Evolutionary conservation across 2,113 vertebrate species (phyloP).

Genomic region (Etia nguti): DNA sequence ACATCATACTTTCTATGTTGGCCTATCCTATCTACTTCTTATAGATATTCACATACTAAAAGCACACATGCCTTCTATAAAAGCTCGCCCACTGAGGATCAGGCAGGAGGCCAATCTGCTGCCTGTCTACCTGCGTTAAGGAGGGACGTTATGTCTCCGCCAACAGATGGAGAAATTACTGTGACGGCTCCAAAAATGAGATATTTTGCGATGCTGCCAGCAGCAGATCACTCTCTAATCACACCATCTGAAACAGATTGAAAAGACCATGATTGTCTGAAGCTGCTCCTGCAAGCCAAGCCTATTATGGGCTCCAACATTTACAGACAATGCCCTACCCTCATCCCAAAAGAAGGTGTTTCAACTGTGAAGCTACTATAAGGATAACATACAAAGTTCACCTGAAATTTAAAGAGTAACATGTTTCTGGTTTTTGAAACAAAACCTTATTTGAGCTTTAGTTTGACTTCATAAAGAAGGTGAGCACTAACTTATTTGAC

Average conservation of each 20-base stretch:
- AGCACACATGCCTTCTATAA: not conserved
- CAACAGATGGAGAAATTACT: conserved; percentile 34
- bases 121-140: conserved; percentile 24
- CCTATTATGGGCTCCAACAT: not conserved
- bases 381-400: not conserved
- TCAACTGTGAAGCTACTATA: not conserved
- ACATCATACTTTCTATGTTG: not conserved
- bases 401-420: not conserved
- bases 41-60: not conserved
- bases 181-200: conserved; percentile 18
- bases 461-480: not conserved
- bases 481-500: not conserved
- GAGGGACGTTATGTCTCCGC: not conserved
- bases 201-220: conserved; percentile 18
- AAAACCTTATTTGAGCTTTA: not conserved
- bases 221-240: conserved; percentile 23
- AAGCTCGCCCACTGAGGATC: not conserved
- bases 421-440: not conserved
- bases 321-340: not conserved
- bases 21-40: not conserved
- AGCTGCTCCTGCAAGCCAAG: not conserved
- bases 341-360: not conserved
- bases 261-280: conserved; percentile 26
- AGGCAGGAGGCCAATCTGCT: not conserved
- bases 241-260: conserved; percentile 36